Percentiles rank a stretch among this genome's conserved stretches.
Evolutionary conservation across 2,888 invertebrate genomes (phyloP).

Genomic region (Rhogogaster chlorosoma): DNA sequence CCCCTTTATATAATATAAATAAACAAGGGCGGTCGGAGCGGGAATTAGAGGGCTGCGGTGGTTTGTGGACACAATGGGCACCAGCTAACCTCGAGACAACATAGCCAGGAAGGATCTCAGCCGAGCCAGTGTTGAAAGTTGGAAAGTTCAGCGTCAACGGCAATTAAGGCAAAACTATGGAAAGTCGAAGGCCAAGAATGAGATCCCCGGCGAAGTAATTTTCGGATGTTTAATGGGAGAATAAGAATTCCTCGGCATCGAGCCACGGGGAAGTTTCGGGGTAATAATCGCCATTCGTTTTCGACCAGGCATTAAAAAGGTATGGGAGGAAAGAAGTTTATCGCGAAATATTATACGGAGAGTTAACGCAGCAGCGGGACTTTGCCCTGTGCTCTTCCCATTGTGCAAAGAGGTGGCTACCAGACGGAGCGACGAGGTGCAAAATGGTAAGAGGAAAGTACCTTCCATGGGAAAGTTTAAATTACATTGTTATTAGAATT

Average conservation of each 20-base stretch:
- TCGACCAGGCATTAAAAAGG: not conserved
- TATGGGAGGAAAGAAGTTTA: not conserved
- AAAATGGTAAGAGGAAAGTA: not conserved
- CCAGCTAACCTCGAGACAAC: conserved; percentile 2
- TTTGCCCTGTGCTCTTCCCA: not conserved
- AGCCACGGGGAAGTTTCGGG: not conserved
- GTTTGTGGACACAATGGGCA: not conserved
- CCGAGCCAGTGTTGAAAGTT: conserved; percentile 4
- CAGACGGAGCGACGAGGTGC: not conserved
- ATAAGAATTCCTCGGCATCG: not conserved
- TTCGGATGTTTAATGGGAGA: not conserved
- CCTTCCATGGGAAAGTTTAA: conserved; percentile 38
- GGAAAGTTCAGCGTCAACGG: conserved; percentile 12
- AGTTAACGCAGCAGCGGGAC: not conserved
- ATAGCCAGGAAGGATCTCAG: not conserved
- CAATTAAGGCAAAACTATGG: conserved; percentile 28
- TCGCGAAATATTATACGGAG: conserved; percentile 1
- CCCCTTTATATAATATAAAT: not conserved
- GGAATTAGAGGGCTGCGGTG: not conserved
- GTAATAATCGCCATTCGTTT: not conserved
- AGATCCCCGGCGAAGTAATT: not conserved
- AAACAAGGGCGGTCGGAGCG: not conserved
- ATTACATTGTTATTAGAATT: conserved; percentile 49
- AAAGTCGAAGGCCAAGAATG: not conserved
- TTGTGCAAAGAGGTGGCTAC: not conserved